Base-by-base conservation (phyloP, 92 coral and sea anemone genomes). In the Phenganax subtilis region DNA sequence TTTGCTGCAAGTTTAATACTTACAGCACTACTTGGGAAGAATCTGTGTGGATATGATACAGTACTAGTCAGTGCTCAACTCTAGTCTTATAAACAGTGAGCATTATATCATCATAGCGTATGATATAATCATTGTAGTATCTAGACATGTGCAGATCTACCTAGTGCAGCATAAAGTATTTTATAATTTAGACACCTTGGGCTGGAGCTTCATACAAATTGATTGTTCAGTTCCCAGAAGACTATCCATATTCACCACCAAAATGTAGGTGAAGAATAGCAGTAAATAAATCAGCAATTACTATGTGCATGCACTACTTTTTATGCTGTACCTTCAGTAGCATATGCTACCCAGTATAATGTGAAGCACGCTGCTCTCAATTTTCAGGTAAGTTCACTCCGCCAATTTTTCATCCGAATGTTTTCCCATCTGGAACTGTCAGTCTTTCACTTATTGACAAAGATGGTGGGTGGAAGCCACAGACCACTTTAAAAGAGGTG, bases 401-500 rank as follows among this genome's bases (percentile, higher is more conserved):
- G 16, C 87, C 90, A 17, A 84, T 94, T 16, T 86, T 94, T 17
- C 98, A 94, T 72, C 98, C 98, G 55, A 94, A 94, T 81, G 98
- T 94, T 12, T 94, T 94, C 77, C 94, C 98, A 55, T 92, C 96
- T 82, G 98, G 98, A 55, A 94, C 93, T 31, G 97, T 94, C 14
- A 74, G 91, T 55, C 82, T 94, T 78, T 94, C 98, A 3, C 90
- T 94, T 57, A 87, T 92, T 67, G 97, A 94, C 70, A 92, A 87
- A 71, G 72, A 73, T 28, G 88, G 90, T 61, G 98, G 88, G 65
- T 94, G 98, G 98, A 94, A 92, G 80, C 98, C 98, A 52, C 98
- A 94, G 86, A 81, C 87, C 2, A 94, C 98, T 9, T 71, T 91
- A 52, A 90, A 85, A 83, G 91, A 94, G 88, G 98, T 94, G 86